A percentile compares a stretch with the other conserved stretches of the same genome.
These are phyloP conservation scores for Limonius californicus DNA, from an alignment of 1,140 invertebrate genomes.

Conservation along the genomic window DNA sequence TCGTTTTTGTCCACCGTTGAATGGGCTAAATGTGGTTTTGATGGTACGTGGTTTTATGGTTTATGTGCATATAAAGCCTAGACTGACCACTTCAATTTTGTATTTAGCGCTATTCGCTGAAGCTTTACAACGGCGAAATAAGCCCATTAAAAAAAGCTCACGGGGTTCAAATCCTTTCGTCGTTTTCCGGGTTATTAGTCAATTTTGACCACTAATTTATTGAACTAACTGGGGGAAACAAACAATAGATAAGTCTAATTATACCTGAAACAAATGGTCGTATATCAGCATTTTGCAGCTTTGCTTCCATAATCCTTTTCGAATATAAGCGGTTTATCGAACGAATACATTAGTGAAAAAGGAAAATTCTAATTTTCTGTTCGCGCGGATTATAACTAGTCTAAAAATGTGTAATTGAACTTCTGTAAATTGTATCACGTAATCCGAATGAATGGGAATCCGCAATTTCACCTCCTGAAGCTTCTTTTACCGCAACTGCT, in stretches of 20 bases:
- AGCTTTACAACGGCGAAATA: no score
- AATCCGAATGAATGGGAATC: no score
- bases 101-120: background rate
- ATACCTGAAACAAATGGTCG: background rate
- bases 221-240: background rate
- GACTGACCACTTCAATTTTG: constrained; percentile 6
- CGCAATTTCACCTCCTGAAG: no score
- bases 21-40: constrained; percentile 20
- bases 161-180: no score
- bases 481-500: no score
- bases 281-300: constrained; percentile 6
- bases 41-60: constrained; percentile 22
- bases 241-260: background rate
- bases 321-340: constrained; percentile 2
- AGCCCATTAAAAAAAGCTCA: no score
- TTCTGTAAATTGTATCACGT: no score
- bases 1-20: constrained; percentile 23
- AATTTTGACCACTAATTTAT: no score
- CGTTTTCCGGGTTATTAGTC: no score
- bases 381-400: background rate
- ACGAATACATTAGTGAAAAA: background rate
- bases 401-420: no score
- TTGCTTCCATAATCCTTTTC: background rate
- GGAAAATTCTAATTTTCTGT: background rate
- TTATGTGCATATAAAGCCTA: constrained; percentile 18